phyloP scores from a whole-genome alignment of 1,140 invertebrate genomes.

The Ceratosolen solmsi region DNA sequence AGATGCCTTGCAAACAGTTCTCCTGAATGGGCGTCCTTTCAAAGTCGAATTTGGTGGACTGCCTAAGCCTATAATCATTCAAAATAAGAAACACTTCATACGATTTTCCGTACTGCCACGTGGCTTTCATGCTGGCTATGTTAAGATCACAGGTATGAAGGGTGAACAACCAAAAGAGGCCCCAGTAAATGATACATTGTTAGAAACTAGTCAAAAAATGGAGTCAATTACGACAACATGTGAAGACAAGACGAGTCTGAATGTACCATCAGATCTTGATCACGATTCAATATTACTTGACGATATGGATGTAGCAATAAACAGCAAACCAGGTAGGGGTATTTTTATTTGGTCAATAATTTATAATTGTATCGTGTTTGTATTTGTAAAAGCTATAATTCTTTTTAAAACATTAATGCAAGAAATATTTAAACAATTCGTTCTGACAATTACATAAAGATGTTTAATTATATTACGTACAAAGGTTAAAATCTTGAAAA shows the following conservation, averaged over 20 bases:
- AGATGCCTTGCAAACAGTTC: constrained; percentile 82
- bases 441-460: no score
- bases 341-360: not conserved
- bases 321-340: constrained; percentile 58
- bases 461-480: no score
- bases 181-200: not conserved
- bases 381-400: no score
- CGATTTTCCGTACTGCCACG: constrained; percentile 86
- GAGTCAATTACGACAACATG: not conserved
- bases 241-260: not conserved
- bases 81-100: constrained; percentile 87
- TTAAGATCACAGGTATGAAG: constrained; percentile 82
- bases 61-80: constrained; percentile 88
- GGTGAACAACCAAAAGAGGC: constrained; percentile 67
- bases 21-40: constrained; percentile 89
- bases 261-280: constrained; percentile 52
- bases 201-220: not conserved
- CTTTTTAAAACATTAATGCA: no score
- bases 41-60: constrained; percentile 92
- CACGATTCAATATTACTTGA: constrained; percentile 66
- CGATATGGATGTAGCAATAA: constrained; percentile 57
- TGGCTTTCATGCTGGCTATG: constrained; percentile 80
- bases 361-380: constrained; percentile 19
- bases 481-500: no score
- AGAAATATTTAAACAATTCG: no score